Conservation (phyloP, 2,888 invertebrate genomes). For the Standfussiana lucernea region DNA sequence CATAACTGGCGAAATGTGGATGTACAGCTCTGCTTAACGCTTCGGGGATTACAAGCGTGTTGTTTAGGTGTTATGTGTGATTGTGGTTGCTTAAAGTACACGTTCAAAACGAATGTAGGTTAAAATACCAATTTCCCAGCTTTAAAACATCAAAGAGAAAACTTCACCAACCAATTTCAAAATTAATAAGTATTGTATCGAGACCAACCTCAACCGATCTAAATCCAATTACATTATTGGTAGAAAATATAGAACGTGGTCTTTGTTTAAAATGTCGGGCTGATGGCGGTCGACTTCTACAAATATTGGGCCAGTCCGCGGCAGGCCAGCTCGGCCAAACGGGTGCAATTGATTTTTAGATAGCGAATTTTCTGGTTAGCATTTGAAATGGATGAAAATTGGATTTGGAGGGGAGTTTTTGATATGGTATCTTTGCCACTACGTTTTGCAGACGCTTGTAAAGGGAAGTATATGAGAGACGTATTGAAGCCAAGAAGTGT, state of each 20-base stretch:
- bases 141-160: constrained; percentile 31
- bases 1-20: too few species aligned
- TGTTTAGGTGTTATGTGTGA: too few species aligned
- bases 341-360: constrained; percentile 44
- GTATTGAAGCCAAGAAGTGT: background rate
- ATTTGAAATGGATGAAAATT: constrained; percentile 13
- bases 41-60: too few species aligned
- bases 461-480: background rate
- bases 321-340: constrained; percentile 23
- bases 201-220: constrained; percentile 23
- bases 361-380: constrained; percentile 18
- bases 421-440: background rate
- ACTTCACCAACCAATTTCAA: constrained; percentile 7
- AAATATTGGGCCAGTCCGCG: constrained; percentile 40
- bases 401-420: background rate
- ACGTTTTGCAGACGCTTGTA: background rate
- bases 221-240: constrained; percentile 51
- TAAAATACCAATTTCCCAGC: background rate
- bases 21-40: too few species aligned
- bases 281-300: constrained; percentile 25
- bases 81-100: background rate
- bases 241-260: constrained; percentile 42
- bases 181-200: constrained; percentile 43
- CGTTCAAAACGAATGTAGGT: background rate
- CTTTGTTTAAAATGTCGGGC: constrained; percentile 43